A percentile compares a stretch with the other conserved stretches of the same genome.
Evolutionary conservation across 2,797 vertebrate species (phyloP).

Genomic region (Lutjanus argentimaculatus): DNA sequence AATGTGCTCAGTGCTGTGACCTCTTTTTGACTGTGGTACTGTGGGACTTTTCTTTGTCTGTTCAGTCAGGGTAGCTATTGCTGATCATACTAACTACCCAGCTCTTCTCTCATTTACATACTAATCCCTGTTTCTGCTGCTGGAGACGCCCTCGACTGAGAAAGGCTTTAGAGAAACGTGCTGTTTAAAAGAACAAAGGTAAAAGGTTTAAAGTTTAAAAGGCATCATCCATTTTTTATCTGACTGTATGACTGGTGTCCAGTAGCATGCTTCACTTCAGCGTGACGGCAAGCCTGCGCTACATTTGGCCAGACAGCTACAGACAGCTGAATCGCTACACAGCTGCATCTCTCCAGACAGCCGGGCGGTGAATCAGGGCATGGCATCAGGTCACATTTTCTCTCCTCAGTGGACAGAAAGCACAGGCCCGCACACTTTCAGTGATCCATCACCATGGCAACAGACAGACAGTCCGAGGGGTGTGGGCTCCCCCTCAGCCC

Average conservation of each 20-base stretch:
- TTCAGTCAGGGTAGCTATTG: neutral
- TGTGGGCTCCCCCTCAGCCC: conserved; percentile 23
- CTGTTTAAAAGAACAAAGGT: neutral
- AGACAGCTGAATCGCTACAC: conserved; percentile 9
- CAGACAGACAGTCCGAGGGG: conserved; percentile 63
- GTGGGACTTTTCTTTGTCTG: conserved; percentile 15
- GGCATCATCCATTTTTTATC: neutral
- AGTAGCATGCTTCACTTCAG: neutral
- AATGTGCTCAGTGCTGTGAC: neutral
- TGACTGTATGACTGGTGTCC: neutral
- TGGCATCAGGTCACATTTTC: conserved; percentile 67
- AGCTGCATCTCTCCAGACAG: conserved; percentile 46
- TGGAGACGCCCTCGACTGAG: neutral
- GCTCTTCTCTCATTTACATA: conserved; percentile 27
- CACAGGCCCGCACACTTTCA: conserved; percentile 33
- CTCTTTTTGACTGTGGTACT: conserved; percentile 21
- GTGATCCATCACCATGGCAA: conserved; percentile 73
- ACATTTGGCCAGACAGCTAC: conserved; percentile 12
- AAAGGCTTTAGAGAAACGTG: neutral
- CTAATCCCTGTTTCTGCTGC: conserved; percentile 22
- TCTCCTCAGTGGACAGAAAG: conserved; percentile 48
- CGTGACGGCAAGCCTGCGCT: neutral
- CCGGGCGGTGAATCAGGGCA: conserved; percentile 42
- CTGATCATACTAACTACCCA: conserved; percentile 34
- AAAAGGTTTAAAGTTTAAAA: conserved; percentile 3